Evolutionary conservation across 1,140 invertebrate genomes (phyloP), one percentile per base, ranked within the genome.

Genomic region (Sminthurinus signatus): DNA sequence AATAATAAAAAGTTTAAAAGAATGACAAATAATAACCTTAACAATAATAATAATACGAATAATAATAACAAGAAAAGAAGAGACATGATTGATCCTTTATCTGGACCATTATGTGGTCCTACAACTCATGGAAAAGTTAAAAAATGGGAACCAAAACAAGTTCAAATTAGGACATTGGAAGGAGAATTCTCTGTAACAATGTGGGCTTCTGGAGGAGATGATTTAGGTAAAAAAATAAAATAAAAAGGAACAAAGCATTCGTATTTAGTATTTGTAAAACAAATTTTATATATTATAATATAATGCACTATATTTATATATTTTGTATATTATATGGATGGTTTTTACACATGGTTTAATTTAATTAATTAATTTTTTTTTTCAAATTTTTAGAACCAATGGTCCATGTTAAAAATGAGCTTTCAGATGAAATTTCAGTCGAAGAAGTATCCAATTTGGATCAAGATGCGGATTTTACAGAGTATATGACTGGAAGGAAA

Each of bases 171-270:
- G 79, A 98, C 94, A 27, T 86, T 96, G 80, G 94, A 97, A 80
- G 94, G 94, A 43, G 94, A 96, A 81, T 98, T 98, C 80, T 95
- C 91, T 54, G 93, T 98, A 50, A 97, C 93, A 55, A 97, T 97
- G 92, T 98, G 94, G 94, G 93, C 93, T 29, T 93, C 93, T 1
- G 93, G 93, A 0, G 86, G 87, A 58, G 90, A 93, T 70, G 91
- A 94, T 39, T 39, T 39, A 17, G 36, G 36, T 39, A 39, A 17
- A 39, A 39, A 39, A 39, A 39, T 39, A n/a, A n/a, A 39, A 39
- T 39, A 39, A 17, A 39, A 39, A 39, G n/a, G n/a, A n/a, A n/a
- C n/a, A n/a, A n/a, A n/a, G n/a, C n/a, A n/a, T n/a, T n/a, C n/a
- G n/a, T n/a, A n/a, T n/a, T n/a, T n/a, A n/a, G n/a, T n/a, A n/a